Evolutionary conservation across 2,113 vertebrate genomes (phyloP), one percentile per base, ranked within the genome.

Genomic region (Corydoras maculifer): DNA sequence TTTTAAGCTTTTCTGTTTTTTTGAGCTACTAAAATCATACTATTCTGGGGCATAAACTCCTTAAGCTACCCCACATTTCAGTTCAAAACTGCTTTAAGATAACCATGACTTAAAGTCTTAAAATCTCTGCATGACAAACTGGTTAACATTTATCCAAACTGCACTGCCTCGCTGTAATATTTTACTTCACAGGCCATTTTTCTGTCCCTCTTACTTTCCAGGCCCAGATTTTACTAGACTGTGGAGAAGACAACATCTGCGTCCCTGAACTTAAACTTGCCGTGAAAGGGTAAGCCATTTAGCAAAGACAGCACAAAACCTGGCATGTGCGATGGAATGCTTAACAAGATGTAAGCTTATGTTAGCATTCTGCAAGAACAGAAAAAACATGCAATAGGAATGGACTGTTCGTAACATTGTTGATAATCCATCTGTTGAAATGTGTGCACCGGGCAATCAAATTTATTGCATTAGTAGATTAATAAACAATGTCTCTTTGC

Each of bases 161-260:
- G 14, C 49, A 5, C 25, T 66, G 51, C n/a, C 2, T 57, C 3
- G 25, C 10, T 55, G 18, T 48, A 14, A 4, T 58, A 15, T 14
- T 69, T 59, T 49, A 5, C 8, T 25, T 8, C 31, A 51, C 11
- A 5, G 8, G 3, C 53, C 18, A 78, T 53, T 59, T 62, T 72
- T 59, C 32, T 30, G 2, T 35, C 30, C 66, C 65, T 62, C 32
- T 65, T 71, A 4, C 79, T 68, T 75, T 82, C 49, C 73, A 96
- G 94, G 90, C 92, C 63, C 93, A 95, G 78, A 96, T 96, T 78
- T 84, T 93, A 82, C 81, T 96, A 81, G 94, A 96, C 83, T 96
- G 94, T 43, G 94, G 93, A 1, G 94, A 95, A 32, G 93, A 96
- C 84, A 96, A 96, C 82, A 90, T 96, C 84, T 96, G 94, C 61